Base-by-base conservation (phyloP, 2,113 vertebrate genomes). In the Notarius lentiginosus region DNA sequence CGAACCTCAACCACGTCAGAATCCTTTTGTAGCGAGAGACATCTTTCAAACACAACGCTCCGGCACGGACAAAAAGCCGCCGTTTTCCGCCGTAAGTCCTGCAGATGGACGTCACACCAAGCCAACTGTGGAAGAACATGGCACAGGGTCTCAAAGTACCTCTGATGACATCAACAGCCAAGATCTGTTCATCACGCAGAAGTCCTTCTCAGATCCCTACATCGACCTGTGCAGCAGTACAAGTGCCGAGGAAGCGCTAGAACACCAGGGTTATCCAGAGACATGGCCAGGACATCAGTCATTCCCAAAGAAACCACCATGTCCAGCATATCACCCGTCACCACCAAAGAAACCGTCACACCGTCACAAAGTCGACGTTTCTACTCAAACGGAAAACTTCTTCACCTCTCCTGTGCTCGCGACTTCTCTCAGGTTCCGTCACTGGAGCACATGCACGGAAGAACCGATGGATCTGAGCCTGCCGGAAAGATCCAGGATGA, bases 141-240 rank as follows among this genome's bases (percentile, higher is more conserved):
- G 30, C 10, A 11, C n/a, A 56, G 89, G 90, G 34, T 94, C 91
- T 9, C 93, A 93, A 30, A 68, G 72, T 53, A 87, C 83, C 56
- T 82, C 70, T 1, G 94, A 95, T 1, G 92, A 93, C 2, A 49
- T 91, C 0, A 92, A 93, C 91, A 96, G 95, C 89, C 95, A 96
- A 88, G 95, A 96, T 73, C 90, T 96, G 53, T 96, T 96, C 20
- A 95, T 96, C 79, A 96, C 95, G 17, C 95, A 96, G 91, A 96
- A 95, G 89, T 93, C 63, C 0, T 95, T 95, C 92, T 90, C 90
- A 34, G 24, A 87, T 0, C 79, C 89, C 2, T 84, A 88, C 5
- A 55, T 87, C 0, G 88, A 92, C 1, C 11, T 90, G 0, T 95
- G 91, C 63, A 90, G 93, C 14, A 85, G 73, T 1, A 91, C 92